phyloP scores from a whole-genome alignment of 2,888 invertebrate genomes.

The Esperia sulphurella region DNA sequence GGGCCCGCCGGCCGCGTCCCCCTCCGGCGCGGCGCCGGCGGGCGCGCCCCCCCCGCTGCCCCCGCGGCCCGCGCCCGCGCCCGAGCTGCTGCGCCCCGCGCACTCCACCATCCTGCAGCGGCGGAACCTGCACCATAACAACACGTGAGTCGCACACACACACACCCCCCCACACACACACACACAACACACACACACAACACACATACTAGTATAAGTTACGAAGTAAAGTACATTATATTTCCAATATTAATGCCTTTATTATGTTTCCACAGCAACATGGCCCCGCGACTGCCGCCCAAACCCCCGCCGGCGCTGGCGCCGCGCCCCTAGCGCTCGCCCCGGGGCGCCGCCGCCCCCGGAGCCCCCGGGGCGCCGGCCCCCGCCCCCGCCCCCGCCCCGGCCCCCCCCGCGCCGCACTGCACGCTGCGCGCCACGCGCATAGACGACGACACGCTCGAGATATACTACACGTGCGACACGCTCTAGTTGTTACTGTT shows the following conservation, averaged over 20 bases:
- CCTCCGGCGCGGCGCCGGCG: conserved; percentile 21
- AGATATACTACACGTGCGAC: conserved; percentile 27
- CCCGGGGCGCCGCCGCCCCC: conserved; percentile 6
- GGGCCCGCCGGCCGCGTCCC: not conserved
- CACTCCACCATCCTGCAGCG: conserved; percentile 72
- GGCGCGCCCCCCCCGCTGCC: conserved; percentile 53
- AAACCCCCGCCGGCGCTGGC: conserved; percentile 51
- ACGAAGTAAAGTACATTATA: too few relatives aligned
- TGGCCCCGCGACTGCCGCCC: conserved; percentile 60
- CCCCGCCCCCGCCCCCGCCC: conserved; percentile 1
- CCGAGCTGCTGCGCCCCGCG: conserved; percentile 68
- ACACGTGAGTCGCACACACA: conserved; percentile 20
- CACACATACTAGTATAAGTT: too few relatives aligned
- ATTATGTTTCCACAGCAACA: conserved; percentile 20
- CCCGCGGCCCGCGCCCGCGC: conserved; percentile 62
- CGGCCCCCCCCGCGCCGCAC: conserved; percentile 1
- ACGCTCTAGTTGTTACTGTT: conserved; percentile 23
- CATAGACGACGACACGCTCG: conserved; percentile 16
- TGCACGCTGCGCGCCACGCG: conserved; percentile 13
- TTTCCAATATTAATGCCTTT: too few relatives aligned
- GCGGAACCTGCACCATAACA: conserved; percentile 40
- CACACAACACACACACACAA: too few relatives aligned
- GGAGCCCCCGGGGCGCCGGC: conserved; percentile 4
- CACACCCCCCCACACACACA: too few relatives aligned
- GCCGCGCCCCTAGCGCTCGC: conserved; percentile 40